A percentile compares a stretch with the other conserved stretches of the same genome.
These are phyloP conservation scores for Xanthostigma xanthostigma DNA, from an alignment of 2,888 invertebrate species.

Conservation along the genomic window DNA sequence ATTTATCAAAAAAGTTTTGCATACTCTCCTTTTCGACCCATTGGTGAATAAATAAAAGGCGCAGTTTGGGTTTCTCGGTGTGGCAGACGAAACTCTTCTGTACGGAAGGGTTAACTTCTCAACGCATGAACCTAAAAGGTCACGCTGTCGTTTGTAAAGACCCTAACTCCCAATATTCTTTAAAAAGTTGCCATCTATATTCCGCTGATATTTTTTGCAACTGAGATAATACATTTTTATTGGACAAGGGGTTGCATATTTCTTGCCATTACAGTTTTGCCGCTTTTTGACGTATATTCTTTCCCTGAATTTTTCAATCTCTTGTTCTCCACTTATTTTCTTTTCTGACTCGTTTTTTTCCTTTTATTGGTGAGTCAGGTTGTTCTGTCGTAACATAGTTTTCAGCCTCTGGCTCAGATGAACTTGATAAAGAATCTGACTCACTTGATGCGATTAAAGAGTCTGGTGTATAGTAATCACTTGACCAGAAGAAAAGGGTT, in stretches of 20 bases:
- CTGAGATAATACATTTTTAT: too few relatives aligned
- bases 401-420: neutral
- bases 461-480: constrained; percentile 4
- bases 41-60: constrained; percentile 6
- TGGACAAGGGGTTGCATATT: too few relatives aligned
- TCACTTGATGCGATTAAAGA: constrained; percentile 1
- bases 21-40: constrained; percentile 6
- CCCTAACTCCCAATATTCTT: constrained; percentile 7
- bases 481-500: constrained; percentile 5
- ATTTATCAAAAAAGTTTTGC: neutral
- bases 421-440: neutral
- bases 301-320: constrained; percentile 4
- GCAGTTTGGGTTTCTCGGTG: constrained; percentile 5
- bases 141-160: constrained; percentile 9
- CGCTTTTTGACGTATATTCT: constrained; percentile 4
- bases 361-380: neutral
- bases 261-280: constrained; percentile 1
- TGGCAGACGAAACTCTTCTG: neutral
- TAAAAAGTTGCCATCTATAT: constrained; percentile 8
- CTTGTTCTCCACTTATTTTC: constrained; percentile 7
- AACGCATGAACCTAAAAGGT: constrained; percentile 7
- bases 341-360: constrained; percentile 4
- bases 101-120: constrained; percentile 7
- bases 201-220: neutral
- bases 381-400: neutral